Conservation (phyloP, 2,888 invertebrate genomes). For the Lithophane socia region DNA sequence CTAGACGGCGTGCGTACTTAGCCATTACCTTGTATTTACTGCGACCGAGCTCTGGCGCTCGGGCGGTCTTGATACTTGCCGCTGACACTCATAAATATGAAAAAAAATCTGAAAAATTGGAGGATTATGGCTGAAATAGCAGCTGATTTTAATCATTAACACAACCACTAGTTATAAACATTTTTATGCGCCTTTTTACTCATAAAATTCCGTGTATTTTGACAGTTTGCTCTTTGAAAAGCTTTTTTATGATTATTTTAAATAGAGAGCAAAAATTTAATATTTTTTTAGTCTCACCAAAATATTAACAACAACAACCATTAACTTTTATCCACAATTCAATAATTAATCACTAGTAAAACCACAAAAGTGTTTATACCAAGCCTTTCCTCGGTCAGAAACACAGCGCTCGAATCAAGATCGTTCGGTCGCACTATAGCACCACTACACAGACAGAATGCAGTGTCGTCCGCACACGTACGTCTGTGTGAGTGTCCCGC, state of each 20-base stretch:
- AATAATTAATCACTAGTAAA: background rate
- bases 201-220: background rate
- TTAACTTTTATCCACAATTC: background rate
- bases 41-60: slow-evolving; percentile 79
- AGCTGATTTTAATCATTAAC: background rate
- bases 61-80: slow-evolving; percentile 81
- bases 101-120: slow-evolving; percentile 1
- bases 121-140: background rate
- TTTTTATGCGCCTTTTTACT: background rate
- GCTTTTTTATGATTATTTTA: background rate
- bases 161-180: background rate
- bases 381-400: slow-evolving; percentile 41
- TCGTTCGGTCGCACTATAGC: slow-evolving; percentile 71
- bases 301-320: background rate
- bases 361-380: slow-evolving; percentile 15
- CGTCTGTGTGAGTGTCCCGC: slow-evolving; percentile 82
- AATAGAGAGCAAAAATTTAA: background rate
- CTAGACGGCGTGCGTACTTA: slow-evolving; percentile 90
- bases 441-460: slow-evolving; percentile 82
- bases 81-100: slow-evolving; percentile 18
- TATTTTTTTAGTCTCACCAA: background rate
- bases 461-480: slow-evolving; percentile 79
- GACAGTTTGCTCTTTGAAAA: background rate
- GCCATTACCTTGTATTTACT: slow-evolving; percentile 91
- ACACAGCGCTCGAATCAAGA: slow-evolving; percentile 67